Base-by-base conservation (phyloP, 2,888 invertebrate genomes). In the Euproctis similis region DNA sequence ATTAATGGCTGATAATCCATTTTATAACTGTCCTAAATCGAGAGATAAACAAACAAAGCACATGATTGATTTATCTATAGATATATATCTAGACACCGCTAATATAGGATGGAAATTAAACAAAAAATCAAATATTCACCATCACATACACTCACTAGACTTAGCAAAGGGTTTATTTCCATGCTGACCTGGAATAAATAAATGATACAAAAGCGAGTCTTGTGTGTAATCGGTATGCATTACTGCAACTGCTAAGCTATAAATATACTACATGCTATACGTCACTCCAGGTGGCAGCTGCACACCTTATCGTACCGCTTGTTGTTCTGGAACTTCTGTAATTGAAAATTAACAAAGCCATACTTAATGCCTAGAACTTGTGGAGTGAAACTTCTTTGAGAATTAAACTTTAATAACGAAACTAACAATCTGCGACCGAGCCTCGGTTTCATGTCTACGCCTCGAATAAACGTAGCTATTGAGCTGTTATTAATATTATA, bases 201-300 rank as follows among this genome's bases (percentile, higher is more conserved):
- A 36, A 31, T 33, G 41, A 34, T 30, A 36, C 28, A 30, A 26
- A 45, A 45, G 49, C 47, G 17, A 24, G 33, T 33, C 31, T 25
- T 10, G 30, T 42, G 37, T 48, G 39, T 22, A 6, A 18, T 31
- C 36, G 16, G 17, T 20, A 36, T 40, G 39, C 30, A 34, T 29
- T 19, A 40, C 29, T 48, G 41, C 34, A 38, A 32, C 30, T 29
- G 30, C 27, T 32, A 39, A 39, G 32, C 49, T 47, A 47, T 38
- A 42, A 49, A n/a, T n/a, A 47, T 48, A 47, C 46, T 38, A 38
- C 36, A 36, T 46, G 39, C 37, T 32, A 42, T 42, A 45, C 37
- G 42, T 45, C 31, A 36, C 32, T 31, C 26, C 42, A 45, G 49
- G 46, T 49, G 49, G 49, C 46, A 24, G 31, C 38, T 50, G 44